Percentiles rank a stretch among this genome's conserved stretches.
phyloP scores from a whole-genome alignment of 2,888 invertebrate species.

The Caenorhabditis plicata region DNA sequence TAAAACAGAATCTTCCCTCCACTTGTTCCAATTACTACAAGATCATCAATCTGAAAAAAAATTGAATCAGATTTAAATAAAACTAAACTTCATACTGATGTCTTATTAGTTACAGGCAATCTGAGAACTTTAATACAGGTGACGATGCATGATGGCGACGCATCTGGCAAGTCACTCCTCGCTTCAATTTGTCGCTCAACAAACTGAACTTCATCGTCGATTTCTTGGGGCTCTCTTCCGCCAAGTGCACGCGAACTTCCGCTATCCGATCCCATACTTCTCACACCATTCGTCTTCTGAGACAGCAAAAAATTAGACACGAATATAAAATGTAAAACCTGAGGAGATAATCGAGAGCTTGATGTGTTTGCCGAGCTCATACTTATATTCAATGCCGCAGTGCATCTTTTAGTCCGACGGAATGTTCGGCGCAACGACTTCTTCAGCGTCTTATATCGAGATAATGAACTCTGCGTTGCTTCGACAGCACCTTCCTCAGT shows the following conservation, averaged over 20 bases:
- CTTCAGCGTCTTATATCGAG: constrained; percentile 16
- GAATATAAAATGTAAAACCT: no score
- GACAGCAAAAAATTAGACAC: no score
- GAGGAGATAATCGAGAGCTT: background rate
- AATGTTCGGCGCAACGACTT: constrained; percentile 23
- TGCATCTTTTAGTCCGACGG: constrained; percentile 11
- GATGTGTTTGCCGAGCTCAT: background rate
- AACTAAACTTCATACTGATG: background rate
- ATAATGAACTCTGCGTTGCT: background rate
- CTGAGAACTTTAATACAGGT: constrained; percentile 10
- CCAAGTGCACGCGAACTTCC: background rate
- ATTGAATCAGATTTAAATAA: background rate
- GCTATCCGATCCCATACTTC: constrained; percentile 1
- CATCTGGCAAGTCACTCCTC: background rate
- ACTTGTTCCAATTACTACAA: constrained; percentile 16
- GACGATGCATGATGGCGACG: constrained; percentile 2
- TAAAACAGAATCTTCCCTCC: constrained; percentile 15
- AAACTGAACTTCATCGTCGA: background rate
- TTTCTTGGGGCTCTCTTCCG: no score
- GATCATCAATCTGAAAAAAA: constrained; percentile 5
- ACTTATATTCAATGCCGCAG: background rate
- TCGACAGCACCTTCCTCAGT: background rate
- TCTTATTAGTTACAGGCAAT: constrained; percentile 8
- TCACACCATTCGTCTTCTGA: background rate
- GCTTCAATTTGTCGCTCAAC: constrained; percentile 1